Base-by-base conservation (phyloP, 2,888 invertebrate genomes). In the Zelleria hepariella region DNA sequence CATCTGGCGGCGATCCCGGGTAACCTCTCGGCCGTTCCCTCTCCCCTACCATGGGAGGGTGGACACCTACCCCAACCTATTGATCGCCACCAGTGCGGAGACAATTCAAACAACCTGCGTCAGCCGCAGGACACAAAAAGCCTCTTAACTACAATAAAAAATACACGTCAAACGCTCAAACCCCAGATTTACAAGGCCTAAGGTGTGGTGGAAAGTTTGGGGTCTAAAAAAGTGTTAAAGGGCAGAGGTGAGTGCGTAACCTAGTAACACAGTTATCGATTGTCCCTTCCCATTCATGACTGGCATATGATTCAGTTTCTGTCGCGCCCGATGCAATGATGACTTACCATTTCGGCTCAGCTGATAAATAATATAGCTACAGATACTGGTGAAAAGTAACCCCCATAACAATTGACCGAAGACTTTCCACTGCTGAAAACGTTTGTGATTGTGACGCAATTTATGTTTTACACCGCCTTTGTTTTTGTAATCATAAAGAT, bases 1-100 rank as follows among this genome's bases (percentile, higher is more conserved):
- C 86, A 82, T 86, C 87, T 86, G 72, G 71, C 73, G 83, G 80
- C 70, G 63, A 65, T 53, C 61, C 61, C 57, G 65, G 71, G 74
- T 76, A 82, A 78, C 67, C 48, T 61, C 58, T 62, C 63, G 62
- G 64, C 65, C 64, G 63, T 65, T 69, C 53, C 66, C 65, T 63
- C 62, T 62, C 65, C 61, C 64, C 61, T 71, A 70, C 69, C 69
- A 62, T 62, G 62, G 67, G 47, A 21, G 56, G 32, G 15, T 10
- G 32, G 15, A 42, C 32, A 10, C 32, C 32, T 42, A 42, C 32
- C 32, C 51, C 26, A 72, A 72, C 72, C 76, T 87, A 87, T 86
- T 82, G 86, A 87, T 86, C 80, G 68, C 64, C 67, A 64, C 62
- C 68, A 67, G 65, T 58, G 66, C 72, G 68, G 76, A 73, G 74